Evolutionary conservation across 2,797 vertebrate genomes (phyloP), one percentile per base, ranked within the genome.

Genomic region (Aphelocoma californica): DNA sequence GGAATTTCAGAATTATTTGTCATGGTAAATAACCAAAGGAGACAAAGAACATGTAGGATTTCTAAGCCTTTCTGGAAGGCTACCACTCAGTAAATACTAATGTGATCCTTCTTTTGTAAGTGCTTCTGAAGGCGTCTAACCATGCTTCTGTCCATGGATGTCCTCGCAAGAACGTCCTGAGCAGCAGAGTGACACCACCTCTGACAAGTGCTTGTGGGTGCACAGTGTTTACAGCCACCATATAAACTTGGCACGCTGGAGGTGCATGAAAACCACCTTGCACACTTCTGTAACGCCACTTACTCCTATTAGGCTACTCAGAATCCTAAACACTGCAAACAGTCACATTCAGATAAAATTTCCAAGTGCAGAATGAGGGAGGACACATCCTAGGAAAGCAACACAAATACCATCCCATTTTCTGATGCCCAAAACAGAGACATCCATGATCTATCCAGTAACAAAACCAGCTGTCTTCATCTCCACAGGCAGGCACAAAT

Each of bases 1-100:
- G 38, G 57, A 95, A n/a, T 42, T 82, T 85, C 10, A 47, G 72
- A 67, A 70, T 64, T 32, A 83, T 48, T 38, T 90, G 65, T 69
- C 77, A 75, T 45, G n/a, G 56, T 70, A 79, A 84, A 92, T 87
- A 92, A 91, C 48, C 29, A 66, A 69, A 94, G 40, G 15, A 91
- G 31, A 18, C 60, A 67, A 56, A 73, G 17, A 92, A 62, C 47
- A 57, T 5, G 7, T 11, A 86, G 47, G 58, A 66, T 75, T 81
- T 73, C 58, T 81, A 3, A 73, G 51, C 14, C 17, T 40, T 34
- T 84, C 47, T 45, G n/a, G 47, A 86, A 90, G 36, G 31, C 20
- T 53, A 73, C 18, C 29, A 28, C 48, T 80, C 4, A 6, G 51
- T 56, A 93, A 92, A 85, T 31, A 48, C 18, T 75, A 65, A 84